A percentile compares a stretch with the other conserved stretches of the same genome.
Evolutionary conservation across 2,113 vertebrate genomes (phyloP).

Genomic region (Seriola aureovittata): DNA sequence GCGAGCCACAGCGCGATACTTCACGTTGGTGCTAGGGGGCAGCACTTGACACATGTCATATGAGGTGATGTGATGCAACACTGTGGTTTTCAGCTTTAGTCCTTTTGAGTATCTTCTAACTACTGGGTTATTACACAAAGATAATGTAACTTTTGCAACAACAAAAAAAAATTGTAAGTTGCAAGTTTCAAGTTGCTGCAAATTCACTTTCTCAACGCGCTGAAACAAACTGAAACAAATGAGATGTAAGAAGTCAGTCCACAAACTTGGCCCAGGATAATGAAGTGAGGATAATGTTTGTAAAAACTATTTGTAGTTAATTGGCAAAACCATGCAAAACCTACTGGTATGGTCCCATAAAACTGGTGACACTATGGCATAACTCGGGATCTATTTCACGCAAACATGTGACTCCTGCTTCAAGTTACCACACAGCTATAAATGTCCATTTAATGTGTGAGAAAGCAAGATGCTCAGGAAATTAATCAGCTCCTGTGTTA

Average conservation of each 20-base stretch:
- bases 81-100: too few species aligned
- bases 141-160: too few species aligned
- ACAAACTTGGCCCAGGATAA: not conserved
- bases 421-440: not conserved
- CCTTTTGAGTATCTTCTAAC: not conserved
- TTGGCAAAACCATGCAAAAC: constrained; percentile 1
- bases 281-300: not conserved
- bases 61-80: too few species aligned
- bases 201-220: not conserved
- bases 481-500: constrained; percentile 58
- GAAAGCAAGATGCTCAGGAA: constrained; percentile 37
- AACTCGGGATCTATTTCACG: not conserved
- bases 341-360: not conserved
- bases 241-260: not conserved
- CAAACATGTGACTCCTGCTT: constrained; percentile 30
- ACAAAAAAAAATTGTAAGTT: too few species aligned
- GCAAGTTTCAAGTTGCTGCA: not conserved
- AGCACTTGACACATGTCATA: too few species aligned
- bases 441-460: constrained; percentile 20
- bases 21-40: too few species aligned
- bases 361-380: not conserved
- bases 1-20: too few species aligned
- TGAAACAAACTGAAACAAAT: not conserved
- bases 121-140: not conserved
- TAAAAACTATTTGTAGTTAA: not conserved